These are phyloP conservation scores for Kradibia gibbosae DNA, from an alignment of 1,140 invertebrate species.

Conservation along the genomic window DNA sequence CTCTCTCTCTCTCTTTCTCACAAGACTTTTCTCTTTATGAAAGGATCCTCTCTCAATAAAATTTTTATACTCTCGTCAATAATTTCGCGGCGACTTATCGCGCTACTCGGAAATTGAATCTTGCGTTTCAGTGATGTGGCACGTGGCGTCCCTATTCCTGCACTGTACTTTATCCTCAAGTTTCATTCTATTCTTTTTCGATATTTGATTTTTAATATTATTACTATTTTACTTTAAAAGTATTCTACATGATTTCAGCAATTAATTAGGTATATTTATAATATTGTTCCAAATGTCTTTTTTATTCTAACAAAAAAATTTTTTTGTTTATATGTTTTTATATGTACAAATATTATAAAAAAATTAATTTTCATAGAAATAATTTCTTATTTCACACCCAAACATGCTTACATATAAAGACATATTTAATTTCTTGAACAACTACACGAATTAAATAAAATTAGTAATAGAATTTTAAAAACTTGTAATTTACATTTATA, in stretches of 20 bases:
- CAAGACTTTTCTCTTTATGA: not conserved
- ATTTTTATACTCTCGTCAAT: slow-evolving; percentile 60
- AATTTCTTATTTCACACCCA: too few relatives aligned
- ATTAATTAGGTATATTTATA: not conserved
- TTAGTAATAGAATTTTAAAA: too few relatives aligned
- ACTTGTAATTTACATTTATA: too few relatives aligned
- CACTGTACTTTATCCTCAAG: slow-evolving; percentile 34
- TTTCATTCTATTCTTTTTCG: slow-evolving; percentile 23
- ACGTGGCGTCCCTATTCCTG: slow-evolving; percentile 43
- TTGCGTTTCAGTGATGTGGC: slow-evolving; percentile 49
- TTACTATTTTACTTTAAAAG: not conserved
- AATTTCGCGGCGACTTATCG: slow-evolving; percentile 60
- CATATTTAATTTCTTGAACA: too few relatives aligned
- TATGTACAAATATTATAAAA: too few relatives aligned
- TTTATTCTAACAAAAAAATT: not conserved
- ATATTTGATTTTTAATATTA: slow-evolving; percentile 38
- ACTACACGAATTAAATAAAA: too few relatives aligned
- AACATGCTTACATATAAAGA: too few relatives aligned
- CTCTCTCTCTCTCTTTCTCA: too few relatives aligned
- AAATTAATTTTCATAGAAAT: too few relatives aligned
- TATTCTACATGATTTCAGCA: not conserved
- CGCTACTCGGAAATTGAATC: slow-evolving; percentile 56
- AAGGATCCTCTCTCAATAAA: slow-evolving; percentile 50
- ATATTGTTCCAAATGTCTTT: not conserved
- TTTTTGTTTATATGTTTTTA: not conserved